Percentiles rank a stretch among this genome's conserved stretches.
These are phyloP conservation scores for Reticulitermes speratus DNA, from an alignment of 1,140 invertebrate genomes.

Conservation along the genomic window DNA sequence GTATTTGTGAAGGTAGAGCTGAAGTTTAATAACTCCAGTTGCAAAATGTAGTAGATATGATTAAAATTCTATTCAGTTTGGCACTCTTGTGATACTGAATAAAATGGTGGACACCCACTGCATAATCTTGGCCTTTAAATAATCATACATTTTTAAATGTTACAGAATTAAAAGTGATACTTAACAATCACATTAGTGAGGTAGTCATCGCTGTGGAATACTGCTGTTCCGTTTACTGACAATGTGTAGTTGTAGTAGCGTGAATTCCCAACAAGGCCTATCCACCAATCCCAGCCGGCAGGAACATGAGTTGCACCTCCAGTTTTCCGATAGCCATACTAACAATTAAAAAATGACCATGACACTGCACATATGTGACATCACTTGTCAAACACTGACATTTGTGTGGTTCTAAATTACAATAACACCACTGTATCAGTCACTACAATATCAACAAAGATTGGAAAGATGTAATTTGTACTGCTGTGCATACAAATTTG, in stretches of 20 bases:
- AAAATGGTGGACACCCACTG: no score
- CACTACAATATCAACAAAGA: background rate
- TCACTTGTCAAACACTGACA: background rate
- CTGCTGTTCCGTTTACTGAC: constrained; percentile 73
- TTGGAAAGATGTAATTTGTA: no score
- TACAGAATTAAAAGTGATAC: constrained; percentile 36
- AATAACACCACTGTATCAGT: background rate
- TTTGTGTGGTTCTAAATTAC: constrained; percentile 19
- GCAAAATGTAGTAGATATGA: no score
- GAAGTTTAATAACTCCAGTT: no score
- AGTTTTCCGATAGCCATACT: constrained; percentile 61
- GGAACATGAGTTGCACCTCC: constrained; percentile 69
- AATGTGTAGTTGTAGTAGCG: constrained; percentile 85
- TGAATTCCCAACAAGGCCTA: constrained; percentile 80
- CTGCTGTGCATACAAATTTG: no score
- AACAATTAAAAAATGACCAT: constrained; percentile 36
- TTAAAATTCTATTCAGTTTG: no score
- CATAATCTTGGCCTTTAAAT: no score
- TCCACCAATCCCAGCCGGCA: constrained; percentile 78
- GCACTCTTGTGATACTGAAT: no score
- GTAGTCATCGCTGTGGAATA: constrained; percentile 67
- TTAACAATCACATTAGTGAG: constrained; percentile 83
- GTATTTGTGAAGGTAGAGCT: no score
- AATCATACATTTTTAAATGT: background rate
- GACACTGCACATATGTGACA: background rate